Percentiles rank a stretch among this genome's conserved stretches.
phyloP scores from a whole-genome alignment of 2,888 invertebrate genomes.

The Notodonta ziczac region DNA sequence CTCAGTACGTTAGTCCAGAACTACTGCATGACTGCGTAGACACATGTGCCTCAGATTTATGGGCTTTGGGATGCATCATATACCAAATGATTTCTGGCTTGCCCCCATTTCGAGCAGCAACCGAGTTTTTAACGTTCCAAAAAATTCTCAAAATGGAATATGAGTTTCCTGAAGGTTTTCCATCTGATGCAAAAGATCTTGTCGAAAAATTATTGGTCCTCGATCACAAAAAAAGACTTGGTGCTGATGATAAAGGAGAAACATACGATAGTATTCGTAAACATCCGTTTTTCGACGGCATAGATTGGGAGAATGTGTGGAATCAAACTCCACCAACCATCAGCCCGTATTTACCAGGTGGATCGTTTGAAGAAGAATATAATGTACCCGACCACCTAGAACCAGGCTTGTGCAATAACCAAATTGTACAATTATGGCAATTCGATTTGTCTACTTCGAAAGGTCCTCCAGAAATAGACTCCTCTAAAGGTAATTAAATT shows the following conservation, averaged over 20 bases:
- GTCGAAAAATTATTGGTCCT: conserved; percentile 93
- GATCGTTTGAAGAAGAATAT: conserved; percentile 87
- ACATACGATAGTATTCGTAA: conserved; percentile 92
- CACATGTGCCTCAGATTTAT: conserved; percentile 94
- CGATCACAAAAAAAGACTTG: conserved; percentile 92
- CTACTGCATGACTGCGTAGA: conserved; percentile 92
- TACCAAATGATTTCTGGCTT: conserved; percentile 98
- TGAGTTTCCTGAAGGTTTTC: conserved; percentile 96
- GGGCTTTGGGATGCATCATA: conserved; percentile 98
- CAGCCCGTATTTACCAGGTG: conserved; percentile 91
- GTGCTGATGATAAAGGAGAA: conserved; percentile 89
- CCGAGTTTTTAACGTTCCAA: conserved; percentile 98
- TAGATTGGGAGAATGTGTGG: conserved; percentile 92
- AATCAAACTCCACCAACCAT: conserved; percentile 92
- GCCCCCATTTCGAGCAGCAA: conserved; percentile 95
- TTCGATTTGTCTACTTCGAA: conserved; percentile 86
- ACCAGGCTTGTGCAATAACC: conserved; percentile 94
- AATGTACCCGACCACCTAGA: conserved; percentile 91
- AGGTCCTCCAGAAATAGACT: conserved; percentile 49
- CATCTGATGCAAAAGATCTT: conserved; percentile 93
- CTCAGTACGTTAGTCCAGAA: conserved; percentile 99
- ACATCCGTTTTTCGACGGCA: conserved; percentile 93
- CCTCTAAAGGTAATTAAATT: conserved; percentile 33
- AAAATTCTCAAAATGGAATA: conserved; percentile 96
- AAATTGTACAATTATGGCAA: conserved; percentile 90